These are phyloP conservation scores for Microctonus aethiopoides DNA, from an alignment of 2,888 invertebrate genomes.

Conservation along the genomic window DNA sequence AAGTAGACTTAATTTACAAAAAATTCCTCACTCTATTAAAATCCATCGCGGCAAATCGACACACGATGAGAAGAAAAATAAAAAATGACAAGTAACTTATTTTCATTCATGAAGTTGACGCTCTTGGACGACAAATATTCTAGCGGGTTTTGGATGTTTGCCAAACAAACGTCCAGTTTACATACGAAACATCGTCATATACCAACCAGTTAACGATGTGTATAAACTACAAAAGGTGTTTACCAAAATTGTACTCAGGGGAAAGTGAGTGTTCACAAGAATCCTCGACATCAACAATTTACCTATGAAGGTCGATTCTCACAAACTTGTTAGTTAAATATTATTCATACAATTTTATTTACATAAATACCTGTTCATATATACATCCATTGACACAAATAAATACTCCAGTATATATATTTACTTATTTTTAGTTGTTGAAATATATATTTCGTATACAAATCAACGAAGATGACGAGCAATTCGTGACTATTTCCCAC, in stretches of 20 bases:
- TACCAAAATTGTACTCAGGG: constrained; percentile 27
- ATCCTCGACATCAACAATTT: constrained; percentile 18
- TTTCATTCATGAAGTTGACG: constrained; percentile 19
- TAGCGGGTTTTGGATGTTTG: constrained; percentile 13
- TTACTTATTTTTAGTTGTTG: no score
- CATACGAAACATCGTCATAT: constrained; percentile 2
- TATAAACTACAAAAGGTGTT: constrained; percentile 4
- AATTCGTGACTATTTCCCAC: constrained; percentile 37
- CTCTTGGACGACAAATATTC: constrained; percentile 26
- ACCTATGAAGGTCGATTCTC: constrained; percentile 11
- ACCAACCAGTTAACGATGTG: neutral
- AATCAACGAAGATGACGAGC: neutral
- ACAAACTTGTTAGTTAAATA: constrained; percentile 25
- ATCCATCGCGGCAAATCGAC: neutral
- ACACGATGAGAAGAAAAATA: neutral
- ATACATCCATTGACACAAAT: neutral
- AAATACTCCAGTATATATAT: no score
- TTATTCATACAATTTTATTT: constrained; percentile 23
- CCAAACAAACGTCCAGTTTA: constrained; percentile 31
- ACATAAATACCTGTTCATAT: neutral
- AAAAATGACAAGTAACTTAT: constrained; percentile 6
- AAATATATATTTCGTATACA: no score
- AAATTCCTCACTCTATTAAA: no score
- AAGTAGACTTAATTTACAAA: no score
- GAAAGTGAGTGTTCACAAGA: constrained; percentile 17